Evolutionary conservation across 2,113 vertebrate species (phyloP).

Genomic region (Excalfactoria chinensis): DNA sequence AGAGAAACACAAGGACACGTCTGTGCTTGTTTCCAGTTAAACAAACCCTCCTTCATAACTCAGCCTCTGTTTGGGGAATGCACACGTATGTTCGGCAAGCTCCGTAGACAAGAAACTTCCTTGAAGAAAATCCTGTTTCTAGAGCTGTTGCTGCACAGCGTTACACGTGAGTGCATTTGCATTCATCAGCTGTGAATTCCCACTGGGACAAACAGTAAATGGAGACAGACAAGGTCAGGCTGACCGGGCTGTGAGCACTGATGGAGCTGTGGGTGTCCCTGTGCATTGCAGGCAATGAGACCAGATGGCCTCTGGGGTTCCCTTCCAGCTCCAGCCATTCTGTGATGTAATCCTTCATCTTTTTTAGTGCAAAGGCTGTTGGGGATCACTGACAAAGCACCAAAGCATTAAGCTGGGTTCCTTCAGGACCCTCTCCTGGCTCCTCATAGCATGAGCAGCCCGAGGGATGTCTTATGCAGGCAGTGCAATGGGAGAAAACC

Average conservation of each 20-base stretch:
- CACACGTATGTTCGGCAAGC: background rate
- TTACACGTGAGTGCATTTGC: background rate
- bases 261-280: too few species aligned
- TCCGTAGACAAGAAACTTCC: background rate
- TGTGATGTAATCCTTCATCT: background rate
- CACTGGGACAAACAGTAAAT: background rate
- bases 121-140: background rate
- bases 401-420: background rate
- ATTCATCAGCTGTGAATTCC: accelerated
- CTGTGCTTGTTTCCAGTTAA: slow-evolving; percentile 8
- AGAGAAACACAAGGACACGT: background rate
- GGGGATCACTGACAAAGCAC: background rate
- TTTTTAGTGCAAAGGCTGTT: background rate
- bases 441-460: background rate
- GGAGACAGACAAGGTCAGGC: too few species aligned
- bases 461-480: background rate
- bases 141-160: background rate
- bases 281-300: too few species aligned
- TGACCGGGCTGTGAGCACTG: too few species aligned
- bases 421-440: background rate
- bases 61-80: background rate
- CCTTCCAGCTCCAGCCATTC: too few species aligned
- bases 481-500: accelerated
- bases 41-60: slow-evolving; percentile 9
- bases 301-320: too few species aligned